A percentile compares a stretch with the other conserved stretches of the same genome.
Evolutionary conservation across 2,888 invertebrate genomes (phyloP).

Genomic region (Scaptomyza cyrtandrae): DNA sequence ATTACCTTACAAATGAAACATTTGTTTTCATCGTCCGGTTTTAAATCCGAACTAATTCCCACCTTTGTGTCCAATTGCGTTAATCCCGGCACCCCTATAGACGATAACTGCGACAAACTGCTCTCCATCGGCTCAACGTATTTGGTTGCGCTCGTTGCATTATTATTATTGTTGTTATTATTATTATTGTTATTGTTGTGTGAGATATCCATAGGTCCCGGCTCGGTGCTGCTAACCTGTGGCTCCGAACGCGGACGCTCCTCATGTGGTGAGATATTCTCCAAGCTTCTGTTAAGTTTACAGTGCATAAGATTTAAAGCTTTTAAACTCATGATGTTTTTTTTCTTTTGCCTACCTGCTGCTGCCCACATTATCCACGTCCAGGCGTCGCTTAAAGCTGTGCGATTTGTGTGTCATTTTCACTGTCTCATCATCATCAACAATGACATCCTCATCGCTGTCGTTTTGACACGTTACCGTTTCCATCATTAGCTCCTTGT

Average conservation of each 20-base stretch:
- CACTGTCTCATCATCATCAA: slow-evolving; percentile 84
- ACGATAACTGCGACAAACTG: slow-evolving; percentile 82
- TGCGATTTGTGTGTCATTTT: slow-evolving; percentile 71
- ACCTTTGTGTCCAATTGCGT: slow-evolving; percentile 84
- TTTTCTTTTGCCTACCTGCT: slow-evolving; percentile 66
- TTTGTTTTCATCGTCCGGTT: slow-evolving; percentile 87
- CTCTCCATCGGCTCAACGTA: slow-evolving; percentile 77
- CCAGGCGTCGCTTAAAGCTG: slow-evolving; percentile 79
- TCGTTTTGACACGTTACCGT: slow-evolving; percentile 82
- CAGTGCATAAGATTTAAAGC: not conserved
- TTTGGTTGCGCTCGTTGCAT: slow-evolving; percentile 72
- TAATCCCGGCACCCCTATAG: slow-evolving; percentile 82
- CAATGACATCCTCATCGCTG: slow-evolving; percentile 84
- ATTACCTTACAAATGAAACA: slow-evolving; percentile 91
- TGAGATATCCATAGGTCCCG: slow-evolving; percentile 79
- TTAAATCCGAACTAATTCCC: slow-evolving; percentile 84
- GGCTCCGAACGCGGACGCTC: slow-evolving; percentile 84
- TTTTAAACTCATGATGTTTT: not conserved
- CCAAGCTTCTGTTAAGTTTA: slow-evolving; percentile 63
- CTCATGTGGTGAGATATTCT: slow-evolving; percentile 80
- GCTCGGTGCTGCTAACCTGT: slow-evolving; percentile 84
- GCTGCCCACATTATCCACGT: slow-evolving; percentile 81
- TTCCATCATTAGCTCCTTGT: slow-evolving; percentile 81
- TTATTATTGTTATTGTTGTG: slow-evolving; percentile 71
- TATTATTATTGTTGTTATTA: slow-evolving; percentile 83